These are phyloP conservation scores for Agonopterix arenella DNA, from an alignment of 2,888 invertebrate species.

Conservation along the genomic window DNA sequence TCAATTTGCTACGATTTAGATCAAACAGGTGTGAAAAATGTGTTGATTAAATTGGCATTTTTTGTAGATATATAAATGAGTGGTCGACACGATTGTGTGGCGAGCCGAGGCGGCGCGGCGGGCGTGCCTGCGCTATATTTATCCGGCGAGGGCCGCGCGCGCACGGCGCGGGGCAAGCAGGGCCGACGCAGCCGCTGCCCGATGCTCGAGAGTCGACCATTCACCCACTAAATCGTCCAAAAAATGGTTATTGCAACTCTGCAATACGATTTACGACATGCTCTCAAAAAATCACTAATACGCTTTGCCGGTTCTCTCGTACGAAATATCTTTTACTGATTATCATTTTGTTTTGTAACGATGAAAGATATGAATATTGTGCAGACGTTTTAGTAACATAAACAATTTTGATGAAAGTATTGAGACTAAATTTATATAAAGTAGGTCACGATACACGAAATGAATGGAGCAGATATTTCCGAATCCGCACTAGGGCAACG, in stretches of 20 bases:
- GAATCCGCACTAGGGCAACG: conserved; percentile 6
- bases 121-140: conserved; percentile 70
- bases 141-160: conserved; percentile 60
- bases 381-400: not conserved
- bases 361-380: too few species aligned
- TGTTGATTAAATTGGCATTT: not conserved
- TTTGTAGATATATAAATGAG: conserved; percentile 31
- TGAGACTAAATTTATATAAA: not conserved
- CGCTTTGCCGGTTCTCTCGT: too few species aligned
- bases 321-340: too few species aligned
- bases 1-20: too few species aligned
- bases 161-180: conserved; percentile 32
- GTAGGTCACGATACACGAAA: conserved; percentile 5
- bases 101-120: conserved; percentile 39
- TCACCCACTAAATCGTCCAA: conserved; percentile 37
- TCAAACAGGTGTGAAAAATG: too few species aligned
- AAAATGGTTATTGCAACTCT: too few species aligned
- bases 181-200: conserved; percentile 27
- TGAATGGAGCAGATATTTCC: conserved; percentile 4
- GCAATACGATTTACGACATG: too few species aligned
- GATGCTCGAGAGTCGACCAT: conserved; percentile 30
- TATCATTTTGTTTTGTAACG: too few species aligned
- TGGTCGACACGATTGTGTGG: conserved; percentile 60
- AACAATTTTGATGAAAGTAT: not conserved
- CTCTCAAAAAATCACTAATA: too few species aligned